A percentile compares a stretch with the other conserved stretches of the same genome.
These are phyloP conservation scores for Sphyrna mokarran DNA, from an alignment of 2,113 vertebrate genomes.

Conservation along the genomic window DNA sequence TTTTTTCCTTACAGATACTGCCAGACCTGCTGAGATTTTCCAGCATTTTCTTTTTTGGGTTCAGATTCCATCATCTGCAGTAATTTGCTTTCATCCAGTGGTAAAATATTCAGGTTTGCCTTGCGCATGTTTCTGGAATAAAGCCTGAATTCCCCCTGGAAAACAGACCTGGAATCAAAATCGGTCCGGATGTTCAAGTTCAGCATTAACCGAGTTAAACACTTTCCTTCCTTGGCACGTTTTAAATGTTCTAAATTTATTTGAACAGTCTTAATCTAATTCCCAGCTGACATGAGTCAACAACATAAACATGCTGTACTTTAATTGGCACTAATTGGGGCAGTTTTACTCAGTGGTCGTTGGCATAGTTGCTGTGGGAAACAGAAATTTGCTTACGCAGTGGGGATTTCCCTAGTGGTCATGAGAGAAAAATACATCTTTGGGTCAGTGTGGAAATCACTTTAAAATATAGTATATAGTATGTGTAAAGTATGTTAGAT, in stretches of 20 bases:
- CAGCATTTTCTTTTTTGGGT: too few species aligned
- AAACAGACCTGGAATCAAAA: background rate
- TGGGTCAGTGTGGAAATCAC: background rate
- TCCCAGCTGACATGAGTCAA: constrained; percentile 24
- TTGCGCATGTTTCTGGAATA: background rate
- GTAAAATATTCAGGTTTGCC: background rate
- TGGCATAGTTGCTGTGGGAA: constrained; percentile 22
- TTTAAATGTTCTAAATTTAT: constrained; percentile 27
- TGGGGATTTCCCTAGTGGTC: constrained; percentile 3
- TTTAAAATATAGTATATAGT: background rate
- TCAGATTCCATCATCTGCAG: too few species aligned
- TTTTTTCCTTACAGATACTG: too few species aligned
- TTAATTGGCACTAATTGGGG: constrained; percentile 31
- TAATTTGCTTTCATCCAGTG: too few species aligned
- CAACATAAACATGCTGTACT: constrained; percentile 17
- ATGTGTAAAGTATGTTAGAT: background rate
- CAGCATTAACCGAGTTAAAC: background rate
- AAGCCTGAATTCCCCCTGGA: background rate
- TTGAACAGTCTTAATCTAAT: constrained; percentile 13
- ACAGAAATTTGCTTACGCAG: constrained; percentile 5
- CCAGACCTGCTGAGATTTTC: too few species aligned
- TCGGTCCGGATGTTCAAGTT: background rate
- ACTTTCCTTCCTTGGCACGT: background rate
- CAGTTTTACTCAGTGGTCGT: constrained; percentile 23
- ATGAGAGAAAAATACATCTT: background rate